Evolutionary conservation across 2,888 invertebrate genomes (phyloP), one percentile per base, ranked within the genome.

Genomic region (Drosophila robusta): DNA sequence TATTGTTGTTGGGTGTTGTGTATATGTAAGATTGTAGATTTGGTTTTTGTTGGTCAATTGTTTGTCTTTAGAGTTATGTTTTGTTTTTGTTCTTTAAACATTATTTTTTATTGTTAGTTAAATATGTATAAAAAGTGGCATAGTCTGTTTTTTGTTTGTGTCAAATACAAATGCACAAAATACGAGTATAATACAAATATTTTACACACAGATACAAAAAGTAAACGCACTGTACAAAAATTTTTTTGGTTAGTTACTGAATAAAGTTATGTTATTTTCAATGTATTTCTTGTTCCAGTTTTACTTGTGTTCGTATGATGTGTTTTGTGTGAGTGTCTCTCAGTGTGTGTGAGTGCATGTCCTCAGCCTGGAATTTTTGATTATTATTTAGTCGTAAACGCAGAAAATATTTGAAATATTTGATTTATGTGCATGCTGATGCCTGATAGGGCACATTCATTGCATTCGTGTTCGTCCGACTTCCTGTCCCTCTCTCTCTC

Each of bases 361-460:
- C 47, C 57, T 71, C 51, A 54, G 64, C 58, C 70, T 81, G 74
- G 75, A 77, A 83, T 87, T 83, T 82, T 84, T 84, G 87, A 87
- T 87, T 83, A 87, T 82, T 82, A 80, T 75, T 83, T 82, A 78
- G 80, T 75, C 86, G 86, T 82, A 86, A 82, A 80, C 83, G 83
- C 75, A 83, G 83, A 80, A 78, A 73, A 80, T 82, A 70, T 79
- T 85, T 79, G 65, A 85, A 81, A 74, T 81, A 70, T 83, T 86
- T 82, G 87, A 82, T 82, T 86, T 86, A 82, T 86, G 80, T 76
- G 78, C 76, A 75, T 78, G 66, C 73, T 67, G 86, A 86, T 82
- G 71, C 60, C 72, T 56, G 75, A 75, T 75, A 71, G 55, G 72
- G 73, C 47, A 75, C 70, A 80, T 82, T 85, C 77, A 77, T 78